Conservation (phyloP, 2,888 invertebrate species). For the Stenchaetothrips biformis region DNA sequence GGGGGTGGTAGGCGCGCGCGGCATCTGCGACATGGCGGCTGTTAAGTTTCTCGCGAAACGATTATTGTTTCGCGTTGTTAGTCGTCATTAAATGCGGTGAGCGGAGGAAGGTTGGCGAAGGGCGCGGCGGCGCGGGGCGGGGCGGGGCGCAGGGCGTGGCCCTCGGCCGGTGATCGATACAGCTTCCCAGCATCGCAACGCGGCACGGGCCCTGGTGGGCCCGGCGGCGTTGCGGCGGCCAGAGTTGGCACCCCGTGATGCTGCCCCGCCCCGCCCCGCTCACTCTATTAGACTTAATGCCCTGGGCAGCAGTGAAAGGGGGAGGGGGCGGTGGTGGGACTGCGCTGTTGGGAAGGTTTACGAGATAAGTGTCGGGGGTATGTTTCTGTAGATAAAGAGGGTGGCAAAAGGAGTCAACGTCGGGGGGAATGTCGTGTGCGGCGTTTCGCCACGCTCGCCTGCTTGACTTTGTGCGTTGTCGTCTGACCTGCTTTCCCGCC, state of each 20-base stretch:
- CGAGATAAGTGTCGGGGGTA: too few species aligned
- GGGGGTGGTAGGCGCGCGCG: not conserved
- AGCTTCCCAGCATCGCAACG: not conserved
- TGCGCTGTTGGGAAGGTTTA: too few species aligned
- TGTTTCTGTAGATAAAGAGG: too few species aligned
- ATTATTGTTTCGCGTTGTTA: slow-evolving; percentile 24
- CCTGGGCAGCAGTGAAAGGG: not conserved
- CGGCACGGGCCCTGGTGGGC: too few species aligned
- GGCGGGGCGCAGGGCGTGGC: not conserved
- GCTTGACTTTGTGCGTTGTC: not conserved
- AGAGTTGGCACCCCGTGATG: not conserved
- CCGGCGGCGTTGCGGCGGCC: not conserved
- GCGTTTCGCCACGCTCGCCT: too few species aligned
- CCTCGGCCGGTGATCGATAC: slow-evolving; percentile 15
- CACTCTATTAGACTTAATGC: slow-evolving; percentile 25
- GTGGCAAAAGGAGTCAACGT: too few species aligned
- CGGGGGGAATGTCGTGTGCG: too few species aligned
- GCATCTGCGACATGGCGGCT: slow-evolving; percentile 13
- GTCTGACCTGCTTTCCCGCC: too few species aligned
- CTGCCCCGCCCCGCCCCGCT: not conserved
- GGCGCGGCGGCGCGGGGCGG: not conserved
- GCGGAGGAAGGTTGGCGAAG: not conserved
- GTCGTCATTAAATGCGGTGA: slow-evolving; percentile 3
- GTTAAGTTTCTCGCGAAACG: slow-evolving; percentile 10
- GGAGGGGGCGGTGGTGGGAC: too few species aligned